A percentile compares a stretch with the other conserved stretches of the same genome.
These are phyloP conservation scores for Ophion ellenae DNA, from an alignment of 2,888 invertebrate genomes.

Conservation along the genomic window DNA sequence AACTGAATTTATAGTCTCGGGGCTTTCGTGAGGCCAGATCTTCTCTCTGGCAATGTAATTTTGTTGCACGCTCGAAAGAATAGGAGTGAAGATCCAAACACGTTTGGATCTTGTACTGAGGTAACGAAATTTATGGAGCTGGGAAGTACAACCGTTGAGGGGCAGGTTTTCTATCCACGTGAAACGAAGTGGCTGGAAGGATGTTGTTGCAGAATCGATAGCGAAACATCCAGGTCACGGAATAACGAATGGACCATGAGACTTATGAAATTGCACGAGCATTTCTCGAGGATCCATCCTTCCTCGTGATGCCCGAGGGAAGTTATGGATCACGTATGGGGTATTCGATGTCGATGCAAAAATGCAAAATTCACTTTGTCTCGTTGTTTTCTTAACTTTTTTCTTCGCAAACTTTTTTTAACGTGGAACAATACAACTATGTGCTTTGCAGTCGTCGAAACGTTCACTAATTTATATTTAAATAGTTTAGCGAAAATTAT, in stretches of 20 bases:
- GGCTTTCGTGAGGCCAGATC: not conserved
- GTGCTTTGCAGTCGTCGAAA: not conserved
- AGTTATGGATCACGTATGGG: conserved; percentile 20
- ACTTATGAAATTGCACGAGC: conserved; percentile 74
- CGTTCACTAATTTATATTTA: too few species aligned
- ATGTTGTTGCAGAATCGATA: conserved; percentile 45
- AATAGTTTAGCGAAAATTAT: not conserved
- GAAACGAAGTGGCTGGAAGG: conserved; percentile 19
- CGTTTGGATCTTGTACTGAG: conserved; percentile 6
- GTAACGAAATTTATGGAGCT: conserved; percentile 52
- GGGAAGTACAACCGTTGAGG: conserved; percentile 45
- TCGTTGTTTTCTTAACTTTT: not conserved
- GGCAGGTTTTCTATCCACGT: conserved; percentile 31
- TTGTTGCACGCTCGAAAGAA: not conserved
- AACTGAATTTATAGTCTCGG: not conserved
- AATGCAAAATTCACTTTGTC: not conserved
- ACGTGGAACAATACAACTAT: not conserved
- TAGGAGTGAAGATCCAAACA: not conserved
- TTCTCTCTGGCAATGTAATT: not conserved
- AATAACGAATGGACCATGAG: conserved; percentile 74
- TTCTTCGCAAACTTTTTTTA: not conserved
- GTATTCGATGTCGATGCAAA: not conserved
- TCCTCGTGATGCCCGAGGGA: conserved; percentile 43
- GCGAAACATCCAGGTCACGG: conserved; percentile 68
- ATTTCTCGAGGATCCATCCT: conserved; percentile 69